phyloP scores from a whole-genome alignment of 2,113 vertebrate genomes.

The Suricata suricatta region DNA sequence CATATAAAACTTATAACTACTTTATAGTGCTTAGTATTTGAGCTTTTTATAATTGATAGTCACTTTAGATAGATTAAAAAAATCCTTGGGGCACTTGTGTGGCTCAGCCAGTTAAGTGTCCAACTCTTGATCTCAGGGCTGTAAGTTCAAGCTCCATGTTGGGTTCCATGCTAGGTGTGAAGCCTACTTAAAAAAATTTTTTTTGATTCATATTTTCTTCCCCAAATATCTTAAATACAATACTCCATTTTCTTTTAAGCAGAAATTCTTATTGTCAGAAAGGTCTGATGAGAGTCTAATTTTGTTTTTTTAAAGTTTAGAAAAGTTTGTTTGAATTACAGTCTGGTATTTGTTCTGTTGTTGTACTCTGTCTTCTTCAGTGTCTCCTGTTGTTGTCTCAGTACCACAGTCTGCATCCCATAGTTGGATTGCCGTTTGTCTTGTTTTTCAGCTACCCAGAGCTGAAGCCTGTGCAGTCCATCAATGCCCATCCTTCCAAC shows the following conservation, averaged over 20 bases:
- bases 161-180: too few relatives aligned
- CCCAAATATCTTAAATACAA: neutral
- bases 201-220: neutral
- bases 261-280: neutral
- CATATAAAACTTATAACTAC: neutral
- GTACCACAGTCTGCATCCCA: neutral
- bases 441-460: slow-evolving; percentile 92
- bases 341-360: neutral
- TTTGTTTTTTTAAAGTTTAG: neutral
- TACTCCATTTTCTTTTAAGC: neutral
- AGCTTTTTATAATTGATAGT: neutral
- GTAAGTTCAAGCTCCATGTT: too few relatives aligned
- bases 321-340: neutral
- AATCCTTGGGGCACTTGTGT: too few relatives aligned
- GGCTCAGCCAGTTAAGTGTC: too few relatives aligned
- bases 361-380: neutral
- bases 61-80: neutral
- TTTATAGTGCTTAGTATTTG: neutral
- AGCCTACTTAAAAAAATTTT: neutral
- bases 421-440: slow-evolving; percentile 3
- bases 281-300: neutral
- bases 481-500: slow-evolving; percentile 99
- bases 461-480: slow-evolving; percentile 98
- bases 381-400: neutral
- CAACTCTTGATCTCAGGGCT: too few relatives aligned